These are phyloP conservation scores for Catalaphyllia jardinei DNA, from an alignment of 64 coral and sea anemone genomes.

Conservation along the genomic window DNA sequence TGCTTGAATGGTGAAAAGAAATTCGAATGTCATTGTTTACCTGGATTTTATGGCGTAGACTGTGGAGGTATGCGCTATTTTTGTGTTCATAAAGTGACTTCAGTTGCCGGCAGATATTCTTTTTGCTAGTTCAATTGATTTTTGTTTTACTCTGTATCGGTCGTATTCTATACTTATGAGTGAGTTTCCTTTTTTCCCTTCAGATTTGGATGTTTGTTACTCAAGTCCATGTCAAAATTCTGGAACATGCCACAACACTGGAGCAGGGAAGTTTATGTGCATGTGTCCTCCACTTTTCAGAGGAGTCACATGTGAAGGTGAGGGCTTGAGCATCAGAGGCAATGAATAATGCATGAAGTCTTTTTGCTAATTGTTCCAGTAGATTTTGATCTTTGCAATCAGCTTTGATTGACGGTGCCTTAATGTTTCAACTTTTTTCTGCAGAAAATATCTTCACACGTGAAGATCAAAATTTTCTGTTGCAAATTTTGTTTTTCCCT, in stretches of 20 bases:
- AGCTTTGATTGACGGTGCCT: no score
- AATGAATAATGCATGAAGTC: no score
- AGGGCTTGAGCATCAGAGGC: not conserved
- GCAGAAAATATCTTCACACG: no score
- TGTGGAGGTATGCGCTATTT: constrained; percentile 67
- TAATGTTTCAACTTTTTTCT: no score
- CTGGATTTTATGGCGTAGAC: constrained; percentile 62
- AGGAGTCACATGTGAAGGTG: constrained; percentile 83
- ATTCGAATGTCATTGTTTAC: constrained; percentile 60
- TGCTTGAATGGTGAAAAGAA: constrained; percentile 67
- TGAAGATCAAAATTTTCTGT: no score
- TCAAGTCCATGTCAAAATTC: constrained; percentile 83
- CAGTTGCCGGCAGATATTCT: not conserved
- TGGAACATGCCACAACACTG: constrained; percentile 62
- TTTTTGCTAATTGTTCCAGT: no score
- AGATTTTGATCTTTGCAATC: no score
- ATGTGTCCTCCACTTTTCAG: constrained; percentile 55
- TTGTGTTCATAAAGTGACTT: not conserved
- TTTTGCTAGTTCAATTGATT: not conserved
- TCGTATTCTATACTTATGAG: no score
- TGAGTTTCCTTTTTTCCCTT: not conserved
- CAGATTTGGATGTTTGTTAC: constrained; percentile 82
- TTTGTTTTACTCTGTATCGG: no score
- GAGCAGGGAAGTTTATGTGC: constrained; percentile 64
- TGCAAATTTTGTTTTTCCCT: no score